A percentile compares a stretch with the other conserved stretches of the same genome.
Evolutionary conservation across 1,140 invertebrate genomes (phyloP).

Genomic region (Neotoxoptera formosana): DNA sequence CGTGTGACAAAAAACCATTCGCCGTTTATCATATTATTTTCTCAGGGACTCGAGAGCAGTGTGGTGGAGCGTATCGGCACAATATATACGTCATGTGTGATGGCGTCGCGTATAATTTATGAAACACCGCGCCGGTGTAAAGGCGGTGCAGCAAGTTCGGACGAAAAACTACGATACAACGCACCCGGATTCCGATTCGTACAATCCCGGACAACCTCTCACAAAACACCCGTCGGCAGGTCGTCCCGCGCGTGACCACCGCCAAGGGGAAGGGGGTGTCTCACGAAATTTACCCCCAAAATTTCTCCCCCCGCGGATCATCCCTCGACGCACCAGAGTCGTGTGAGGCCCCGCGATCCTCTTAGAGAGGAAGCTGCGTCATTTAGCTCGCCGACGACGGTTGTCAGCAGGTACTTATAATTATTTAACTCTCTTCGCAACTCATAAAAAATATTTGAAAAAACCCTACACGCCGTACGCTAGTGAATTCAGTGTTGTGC

Average conservation of each 20-base stretch:
- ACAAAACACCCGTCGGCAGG: not conserved
- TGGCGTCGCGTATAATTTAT: not conserved
- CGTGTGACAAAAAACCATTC: not conserved
- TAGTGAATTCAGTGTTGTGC: too few relatives aligned
- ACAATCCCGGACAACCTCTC: slow-evolving; percentile 30
- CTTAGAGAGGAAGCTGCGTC: not conserved
- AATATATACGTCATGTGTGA: not conserved
- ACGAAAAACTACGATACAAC: slow-evolving; percentile 34
- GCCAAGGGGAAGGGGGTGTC: too few relatives aligned
- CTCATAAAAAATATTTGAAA: too few relatives aligned
- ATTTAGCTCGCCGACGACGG: not conserved
- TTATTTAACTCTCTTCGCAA: too few relatives aligned
- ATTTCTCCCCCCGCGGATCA: not conserved
- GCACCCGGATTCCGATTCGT: slow-evolving; percentile 8
- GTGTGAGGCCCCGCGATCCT: not conserved
- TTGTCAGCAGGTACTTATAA: not conserved
- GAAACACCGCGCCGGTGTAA: not conserved
- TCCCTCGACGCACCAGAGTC: not conserved
- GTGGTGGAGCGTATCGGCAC: too few relatives aligned
- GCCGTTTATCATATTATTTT: not conserved
- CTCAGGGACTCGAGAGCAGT: not conserved
- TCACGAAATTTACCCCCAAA: not conserved
- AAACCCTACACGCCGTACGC: not conserved
- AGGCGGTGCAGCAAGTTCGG: too few relatives aligned
- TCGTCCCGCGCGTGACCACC: not conserved